Conservation (phyloP, 2,113 vertebrate genomes). For the Mesoclemmys tuberculata region DNA sequence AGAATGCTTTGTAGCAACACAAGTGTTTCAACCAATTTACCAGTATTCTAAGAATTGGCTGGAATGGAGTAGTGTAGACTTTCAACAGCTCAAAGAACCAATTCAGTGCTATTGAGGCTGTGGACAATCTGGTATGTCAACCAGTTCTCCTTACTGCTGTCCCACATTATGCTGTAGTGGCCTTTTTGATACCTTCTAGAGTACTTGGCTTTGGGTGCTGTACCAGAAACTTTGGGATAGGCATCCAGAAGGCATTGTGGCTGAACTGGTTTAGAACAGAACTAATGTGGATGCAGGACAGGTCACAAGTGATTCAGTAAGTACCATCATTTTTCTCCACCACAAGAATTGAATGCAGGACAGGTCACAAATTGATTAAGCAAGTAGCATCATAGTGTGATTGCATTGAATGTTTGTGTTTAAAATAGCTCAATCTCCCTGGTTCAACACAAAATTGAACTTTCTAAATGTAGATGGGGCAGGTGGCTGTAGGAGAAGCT, state of each 20-base stretch:
- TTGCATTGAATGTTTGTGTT: not conserved
- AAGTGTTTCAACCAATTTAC: not conserved
- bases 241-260: not conserved
- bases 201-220: not conserved
- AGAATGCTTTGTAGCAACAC: not conserved
- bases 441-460: not conserved
- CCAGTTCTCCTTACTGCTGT: not conserved
- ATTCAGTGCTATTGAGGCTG: fast-evolving
- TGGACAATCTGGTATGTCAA: not conserved
- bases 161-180: not conserved
- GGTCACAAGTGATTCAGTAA: not conserved
- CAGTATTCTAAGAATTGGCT: not conserved
- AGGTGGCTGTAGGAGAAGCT: not conserved
- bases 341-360: no score
- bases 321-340: not conserved
- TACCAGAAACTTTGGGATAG: not conserved
- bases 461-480: not conserved
- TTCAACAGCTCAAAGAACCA: not conserved
- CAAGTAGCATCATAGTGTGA: not conserved
- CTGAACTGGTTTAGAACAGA: not conserved
- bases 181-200: not conserved
- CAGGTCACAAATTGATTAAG: not conserved
- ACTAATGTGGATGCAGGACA: not conserved
- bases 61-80: not conserved
- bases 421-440: not conserved